A percentile compares a stretch with the other conserved stretches of the same genome.
phyloP scores from a whole-genome alignment of 53 echinoderm and acorn worm genomes.

The Luidia sarsii region DNA sequence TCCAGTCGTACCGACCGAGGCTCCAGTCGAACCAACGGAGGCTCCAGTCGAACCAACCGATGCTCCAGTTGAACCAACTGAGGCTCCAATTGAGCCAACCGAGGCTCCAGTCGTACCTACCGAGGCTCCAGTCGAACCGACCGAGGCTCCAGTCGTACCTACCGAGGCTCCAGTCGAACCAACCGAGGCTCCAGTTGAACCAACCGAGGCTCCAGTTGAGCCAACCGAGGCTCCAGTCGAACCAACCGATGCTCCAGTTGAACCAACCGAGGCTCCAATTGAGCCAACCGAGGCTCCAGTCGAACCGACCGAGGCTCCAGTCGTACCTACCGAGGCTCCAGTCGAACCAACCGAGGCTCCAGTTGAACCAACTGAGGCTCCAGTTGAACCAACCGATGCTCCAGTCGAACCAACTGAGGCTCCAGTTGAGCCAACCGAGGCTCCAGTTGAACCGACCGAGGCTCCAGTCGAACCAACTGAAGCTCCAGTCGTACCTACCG shows the following conservation, averaged over 20 bases:
- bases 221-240: slow-evolving; percentile 7
- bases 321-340: background rate
- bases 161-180: background rate
- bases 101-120: background rate
- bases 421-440: background rate
- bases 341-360: slow-evolving; percentile 12
- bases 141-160: background rate
- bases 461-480: slow-evolving; percentile 1
- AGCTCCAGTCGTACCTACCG: background rate
- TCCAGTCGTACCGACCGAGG: slow-evolving; percentile 3
- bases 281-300: background rate
- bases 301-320: background rate
- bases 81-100: background rate
- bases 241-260: slow-evolving; percentile 3
- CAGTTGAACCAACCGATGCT: slow-evolving; percentile 3
- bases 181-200: slow-evolving; percentile 13
- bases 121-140: background rate
- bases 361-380: background rate
- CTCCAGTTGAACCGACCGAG: background rate
- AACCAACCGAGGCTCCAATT: slow-evolving; percentile 4
- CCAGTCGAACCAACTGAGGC: background rate
- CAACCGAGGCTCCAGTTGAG: slow-evolving; percentile 13
- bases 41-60: slow-evolving; percentile 10
- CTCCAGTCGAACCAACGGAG: slow-evolving; percentile 5
- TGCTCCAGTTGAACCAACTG: background rate